Base-by-base conservation (phyloP, 2,797 vertebrate species). In the Chaetophractus vellerosus region DNA sequence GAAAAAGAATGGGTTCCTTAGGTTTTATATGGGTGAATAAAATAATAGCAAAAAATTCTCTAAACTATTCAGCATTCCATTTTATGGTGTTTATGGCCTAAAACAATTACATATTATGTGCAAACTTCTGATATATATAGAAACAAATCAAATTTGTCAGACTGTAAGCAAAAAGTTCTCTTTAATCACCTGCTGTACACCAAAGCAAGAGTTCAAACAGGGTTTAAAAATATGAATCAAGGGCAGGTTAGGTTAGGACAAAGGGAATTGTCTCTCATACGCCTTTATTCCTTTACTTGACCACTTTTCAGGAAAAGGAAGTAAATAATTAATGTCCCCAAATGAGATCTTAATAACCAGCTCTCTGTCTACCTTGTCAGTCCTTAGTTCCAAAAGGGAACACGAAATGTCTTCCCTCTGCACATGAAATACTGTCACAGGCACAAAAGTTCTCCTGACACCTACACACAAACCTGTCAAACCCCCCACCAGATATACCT, bases 61-160 rank as follows among this genome's bases (percentile, higher is more conserved):
- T 31, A 59, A 64, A 68, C 90, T 91, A 3, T 3, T 57, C 82
- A 50, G 19, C 78, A 19, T 95, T 64, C 94, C 85, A 66, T 92
- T 88, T 55, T 89, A 63, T 88, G 63, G 1, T 92, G 12, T 94
- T 96, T 78, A 84, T 97, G 93, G 6, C 82, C 6, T 80, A 6
- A 61, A 36, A 24, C 26, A n/a, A 92, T 95, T 91, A 68, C 48
- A 14, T 52, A 11, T 93, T 94, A 36, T 80, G 74, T 72, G 61
- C 96, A 96, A 45, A 95, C 96, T 97, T 92, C 91, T 0, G 95
- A 84, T 96, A 36, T 81, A 95, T 94, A 95, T 94, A 95, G 48
- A 41, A 3, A 23, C 82, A 38, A 38, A 38, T 38, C 61, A 21
- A 9, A 16, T 38, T 90, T 94, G 74, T 83, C 91, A 61, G 88